These are phyloP conservation scores for Ataeniobius toweri DNA, from an alignment of 2,797 vertebrate genomes.

Conservation along the genomic window DNA sequence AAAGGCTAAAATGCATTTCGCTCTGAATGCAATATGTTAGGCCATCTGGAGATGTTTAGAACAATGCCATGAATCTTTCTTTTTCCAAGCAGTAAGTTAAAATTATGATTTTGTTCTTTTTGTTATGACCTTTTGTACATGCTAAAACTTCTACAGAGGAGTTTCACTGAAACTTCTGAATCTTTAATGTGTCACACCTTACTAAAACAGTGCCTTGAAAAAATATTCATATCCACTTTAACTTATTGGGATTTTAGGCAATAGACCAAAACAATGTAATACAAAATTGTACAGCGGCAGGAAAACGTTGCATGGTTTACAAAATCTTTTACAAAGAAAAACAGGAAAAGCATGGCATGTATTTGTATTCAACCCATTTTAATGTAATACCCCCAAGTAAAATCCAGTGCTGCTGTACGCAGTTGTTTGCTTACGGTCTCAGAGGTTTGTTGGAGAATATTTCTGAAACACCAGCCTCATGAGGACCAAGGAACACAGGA, in stretches of 20 bases:
- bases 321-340: background rate
- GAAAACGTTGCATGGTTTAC: background rate
- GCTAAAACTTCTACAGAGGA: background rate
- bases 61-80: slow-evolving; percentile 43
- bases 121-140: slow-evolving; percentile 25
- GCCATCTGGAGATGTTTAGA: slow-evolving; percentile 77
- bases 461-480: background rate
- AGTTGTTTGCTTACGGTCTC: background rate
- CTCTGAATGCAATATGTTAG: slow-evolving; percentile 60
- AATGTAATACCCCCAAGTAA: background rate
- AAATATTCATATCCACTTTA: background rate
- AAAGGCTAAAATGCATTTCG: slow-evolving; percentile 57
- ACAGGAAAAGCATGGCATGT: background rate
- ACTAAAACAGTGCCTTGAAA: background rate
- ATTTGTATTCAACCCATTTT: background rate
- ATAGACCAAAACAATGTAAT: background rate
- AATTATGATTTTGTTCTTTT: slow-evolving; percentile 36
- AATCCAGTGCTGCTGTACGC: background rate
- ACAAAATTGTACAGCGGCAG: background rate
- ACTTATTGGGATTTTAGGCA: background rate
- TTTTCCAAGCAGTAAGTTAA: slow-evolving; percentile 51
- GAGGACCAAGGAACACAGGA: background rate
- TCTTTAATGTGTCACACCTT: background rate
- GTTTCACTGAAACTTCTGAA: background rate
- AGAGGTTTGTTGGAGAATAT: background rate